A percentile compares a stretch with the other conserved stretches of the same genome.
These are phyloP conservation scores for Isichthys henryi DNA, from an alignment of 2,113 vertebrate genomes.

Conservation along the genomic window DNA sequence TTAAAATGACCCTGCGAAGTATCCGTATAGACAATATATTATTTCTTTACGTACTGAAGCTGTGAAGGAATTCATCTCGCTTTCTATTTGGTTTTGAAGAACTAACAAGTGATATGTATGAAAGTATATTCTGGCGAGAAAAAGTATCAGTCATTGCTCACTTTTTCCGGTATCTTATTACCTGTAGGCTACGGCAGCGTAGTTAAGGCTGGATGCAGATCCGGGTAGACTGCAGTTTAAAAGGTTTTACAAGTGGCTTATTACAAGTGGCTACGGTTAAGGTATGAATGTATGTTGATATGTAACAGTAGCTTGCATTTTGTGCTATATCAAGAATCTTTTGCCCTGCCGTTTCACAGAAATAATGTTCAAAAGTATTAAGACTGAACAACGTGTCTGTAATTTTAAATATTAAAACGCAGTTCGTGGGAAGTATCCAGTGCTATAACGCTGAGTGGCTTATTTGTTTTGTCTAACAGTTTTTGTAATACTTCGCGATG, in stretches of 20 bases:
- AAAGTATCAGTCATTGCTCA: background rate
- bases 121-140: background rate
- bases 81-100: background rate
- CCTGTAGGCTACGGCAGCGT: background rate
- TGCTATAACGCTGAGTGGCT: background rate
- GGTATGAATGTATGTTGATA: background rate
- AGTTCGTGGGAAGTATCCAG: background rate
- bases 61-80: background rate
- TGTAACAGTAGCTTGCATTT: background rate
- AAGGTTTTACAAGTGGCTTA: background rate
- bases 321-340: background rate
- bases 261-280: background rate
- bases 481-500: slow-evolving; percentile 13
- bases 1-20: background rate
- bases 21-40: too few species aligned
- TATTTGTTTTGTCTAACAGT: slow-evolving; percentile 17
- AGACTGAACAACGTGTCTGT: background rate
- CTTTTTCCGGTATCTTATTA: background rate
- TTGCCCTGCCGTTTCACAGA: background rate
- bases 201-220: background rate
- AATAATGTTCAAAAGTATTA: background rate
- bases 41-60: background rate
- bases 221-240: background rate
- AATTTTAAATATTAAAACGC: background rate
- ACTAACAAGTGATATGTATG: background rate